Conservation (phyloP, 2,888 invertebrate genomes). For the Cotesia congregata region DNA sequence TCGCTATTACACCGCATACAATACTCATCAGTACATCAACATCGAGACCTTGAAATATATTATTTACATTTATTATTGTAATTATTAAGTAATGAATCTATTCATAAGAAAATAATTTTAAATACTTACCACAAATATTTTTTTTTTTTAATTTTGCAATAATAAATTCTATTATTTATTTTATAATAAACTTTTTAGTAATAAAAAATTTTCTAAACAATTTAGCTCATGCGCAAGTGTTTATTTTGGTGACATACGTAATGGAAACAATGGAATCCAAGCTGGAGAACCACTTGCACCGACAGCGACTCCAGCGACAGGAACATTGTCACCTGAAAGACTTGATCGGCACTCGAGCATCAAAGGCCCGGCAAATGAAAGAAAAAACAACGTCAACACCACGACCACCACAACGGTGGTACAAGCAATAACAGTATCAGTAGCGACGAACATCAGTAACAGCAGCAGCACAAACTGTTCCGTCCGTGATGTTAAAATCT, state of each 20-base stretch:
- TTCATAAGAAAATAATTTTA: constrained; percentile 4
- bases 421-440: constrained; percentile 47
- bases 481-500: constrained; percentile 7
- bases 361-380: constrained; percentile 3
- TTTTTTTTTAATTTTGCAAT: no score
- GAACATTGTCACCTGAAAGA: constrained; percentile 16
- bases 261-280: constrained; percentile 46
- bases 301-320: constrained; percentile 34
- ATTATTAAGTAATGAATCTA: constrained; percentile 9
- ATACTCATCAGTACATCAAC: constrained; percentile 38
- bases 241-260: constrained; percentile 62
- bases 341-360: constrained; percentile 17
- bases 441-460: constrained; percentile 42
- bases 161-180: no score
- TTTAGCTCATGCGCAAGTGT: constrained; percentile 59
- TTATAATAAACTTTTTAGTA: no score
- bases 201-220: background rate
- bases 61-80: background rate
- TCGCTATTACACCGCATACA: constrained; percentile 1
- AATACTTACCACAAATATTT: no score
- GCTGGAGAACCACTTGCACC: constrained; percentile 54
- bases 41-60: constrained; percentile 45
- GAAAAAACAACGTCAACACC: constrained; percentile 9
- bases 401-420: constrained; percentile 46
- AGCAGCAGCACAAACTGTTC: constrained; percentile 7